Evolutionary conservation across 1,140 invertebrate species (phyloP).

Genomic region (Popillia japonica): DNA sequence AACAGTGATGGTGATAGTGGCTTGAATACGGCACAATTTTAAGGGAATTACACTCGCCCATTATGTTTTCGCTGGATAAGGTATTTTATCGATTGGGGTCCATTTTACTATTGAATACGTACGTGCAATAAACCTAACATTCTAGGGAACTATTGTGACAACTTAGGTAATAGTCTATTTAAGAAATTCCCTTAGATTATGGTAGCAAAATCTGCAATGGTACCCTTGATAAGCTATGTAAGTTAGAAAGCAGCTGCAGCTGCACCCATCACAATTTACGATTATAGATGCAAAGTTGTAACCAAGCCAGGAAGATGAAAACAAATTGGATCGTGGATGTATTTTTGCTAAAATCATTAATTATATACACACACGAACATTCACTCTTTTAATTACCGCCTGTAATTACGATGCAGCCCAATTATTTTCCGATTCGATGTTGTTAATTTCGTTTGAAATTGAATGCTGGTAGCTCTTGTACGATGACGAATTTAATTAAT

Average conservation of each 20-base stretch:
- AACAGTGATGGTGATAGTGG: background rate
- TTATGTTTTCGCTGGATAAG: background rate
- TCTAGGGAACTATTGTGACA: too few relatives aligned
- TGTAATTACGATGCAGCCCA: slow-evolving; percentile 17
- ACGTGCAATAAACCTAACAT: too few relatives aligned
- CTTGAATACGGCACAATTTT: background rate
- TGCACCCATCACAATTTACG: too few relatives aligned
- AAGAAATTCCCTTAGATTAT: too few relatives aligned
- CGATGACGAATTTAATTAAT: slow-evolving; percentile 20
- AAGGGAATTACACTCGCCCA: slow-evolving; percentile 13
- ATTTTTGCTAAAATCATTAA: background rate
- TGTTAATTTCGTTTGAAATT: background rate
- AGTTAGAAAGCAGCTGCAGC: too few relatives aligned
- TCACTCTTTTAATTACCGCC: slow-evolving; percentile 9
- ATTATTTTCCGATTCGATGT: slow-evolving; percentile 30
- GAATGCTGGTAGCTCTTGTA: background rate
- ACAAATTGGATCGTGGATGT: background rate
- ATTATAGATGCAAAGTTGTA: background rate
- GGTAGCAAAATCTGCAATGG: too few relatives aligned
- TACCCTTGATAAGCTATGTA: too few relatives aligned
- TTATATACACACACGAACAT: background rate
- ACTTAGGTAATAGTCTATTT: too few relatives aligned
- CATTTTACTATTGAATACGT: background rate
- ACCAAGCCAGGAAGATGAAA: background rate
- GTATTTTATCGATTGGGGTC: slow-evolving; percentile 1